Conservation (phyloP, 1,140 invertebrate species). For the Zophobas morio region DNA sequence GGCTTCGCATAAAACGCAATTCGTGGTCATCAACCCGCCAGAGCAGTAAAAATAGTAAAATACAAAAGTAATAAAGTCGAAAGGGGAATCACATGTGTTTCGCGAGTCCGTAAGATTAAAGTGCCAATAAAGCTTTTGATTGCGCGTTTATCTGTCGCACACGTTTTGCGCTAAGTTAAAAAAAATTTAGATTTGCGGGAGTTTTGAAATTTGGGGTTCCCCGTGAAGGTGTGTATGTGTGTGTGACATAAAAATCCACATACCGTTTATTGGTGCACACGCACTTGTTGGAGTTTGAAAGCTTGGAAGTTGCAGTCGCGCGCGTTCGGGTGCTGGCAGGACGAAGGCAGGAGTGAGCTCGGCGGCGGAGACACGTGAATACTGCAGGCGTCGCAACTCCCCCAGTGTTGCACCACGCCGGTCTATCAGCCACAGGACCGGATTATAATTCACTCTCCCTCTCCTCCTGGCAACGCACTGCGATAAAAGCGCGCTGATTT, state of each 20-base stretch:
- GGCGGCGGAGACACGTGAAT: constrained; percentile 43
- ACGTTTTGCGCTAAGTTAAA: background rate
- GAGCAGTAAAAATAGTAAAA: background rate
- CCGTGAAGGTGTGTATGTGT: background rate
- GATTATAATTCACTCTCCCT: constrained; percentile 37
- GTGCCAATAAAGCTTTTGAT: constrained; percentile 10
- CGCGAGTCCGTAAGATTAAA: background rate
- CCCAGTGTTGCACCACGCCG: constrained; percentile 49
- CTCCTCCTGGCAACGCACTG: constrained; percentile 20
- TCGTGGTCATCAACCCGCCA: background rate
- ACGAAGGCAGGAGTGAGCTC: constrained; percentile 23
- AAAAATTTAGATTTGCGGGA: too few relatives aligned
- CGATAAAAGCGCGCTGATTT: constrained; percentile 36
- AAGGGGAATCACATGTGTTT: background rate
- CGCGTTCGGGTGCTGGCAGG: constrained; percentile 22
- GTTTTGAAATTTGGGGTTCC: background rate
- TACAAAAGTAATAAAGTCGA: background rate
- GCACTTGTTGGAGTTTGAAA: constrained; percentile 46
- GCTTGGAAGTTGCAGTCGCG: constrained; percentile 34
- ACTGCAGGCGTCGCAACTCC: constrained; percentile 48
- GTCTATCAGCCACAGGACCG: constrained; percentile 44
- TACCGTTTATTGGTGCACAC: constrained; percentile 28
- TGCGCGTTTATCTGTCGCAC: background rate
- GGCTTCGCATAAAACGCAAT: too few relatives aligned
- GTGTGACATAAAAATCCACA: constrained; percentile 27